Conservation (phyloP, 2,113 vertebrate species). For the Spea multiplicata region DNA sequence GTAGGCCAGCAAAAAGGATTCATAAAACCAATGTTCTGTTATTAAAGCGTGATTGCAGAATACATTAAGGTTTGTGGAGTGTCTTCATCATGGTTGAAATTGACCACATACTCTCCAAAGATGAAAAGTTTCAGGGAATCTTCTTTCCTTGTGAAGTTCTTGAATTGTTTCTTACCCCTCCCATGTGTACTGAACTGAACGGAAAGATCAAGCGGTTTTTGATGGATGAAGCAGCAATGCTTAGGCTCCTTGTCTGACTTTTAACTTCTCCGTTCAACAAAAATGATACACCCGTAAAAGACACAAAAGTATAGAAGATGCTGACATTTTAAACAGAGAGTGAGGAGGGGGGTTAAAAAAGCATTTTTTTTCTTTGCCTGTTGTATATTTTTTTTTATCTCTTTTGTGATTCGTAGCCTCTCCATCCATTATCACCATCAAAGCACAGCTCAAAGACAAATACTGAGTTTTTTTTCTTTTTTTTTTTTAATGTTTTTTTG, state of each 20-base stretch:
- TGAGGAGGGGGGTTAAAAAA: constrained; percentile 47
- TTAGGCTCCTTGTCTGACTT: constrained; percentile 9
- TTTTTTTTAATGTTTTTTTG: constrained; percentile 46
- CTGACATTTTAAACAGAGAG: constrained; percentile 70
- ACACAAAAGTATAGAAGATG: constrained; percentile 68
- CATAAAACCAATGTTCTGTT: not conserved
- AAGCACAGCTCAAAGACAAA: constrained; percentile 53
- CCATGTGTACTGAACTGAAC: not conserved
- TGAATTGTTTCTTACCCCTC: not conserved
- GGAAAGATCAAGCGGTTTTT: constrained; percentile 11
- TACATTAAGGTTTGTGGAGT: constrained; percentile 65
- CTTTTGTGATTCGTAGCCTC: constrained; percentile 49
- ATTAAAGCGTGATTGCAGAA: constrained; percentile 64
- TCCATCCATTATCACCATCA: constrained; percentile 52
- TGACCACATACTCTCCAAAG: not conserved
- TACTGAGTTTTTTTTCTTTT: constrained; percentile 49
- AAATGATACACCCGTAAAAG: constrained; percentile 70
- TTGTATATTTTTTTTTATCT: constrained; percentile 52
- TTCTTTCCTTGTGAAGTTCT: not conserved
- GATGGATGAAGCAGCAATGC: constrained; percentile 16
- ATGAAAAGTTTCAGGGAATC: constrained; percentile 4
- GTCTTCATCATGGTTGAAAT: constrained; percentile 3
- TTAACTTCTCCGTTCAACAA: constrained; percentile 52
- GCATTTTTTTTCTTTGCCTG: constrained; percentile 57
- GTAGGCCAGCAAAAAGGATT: not conserved